Evolutionary conservation across 2,797 vertebrate genomes (phyloP).

Genomic region (Peromyscus attwateri): DNA sequence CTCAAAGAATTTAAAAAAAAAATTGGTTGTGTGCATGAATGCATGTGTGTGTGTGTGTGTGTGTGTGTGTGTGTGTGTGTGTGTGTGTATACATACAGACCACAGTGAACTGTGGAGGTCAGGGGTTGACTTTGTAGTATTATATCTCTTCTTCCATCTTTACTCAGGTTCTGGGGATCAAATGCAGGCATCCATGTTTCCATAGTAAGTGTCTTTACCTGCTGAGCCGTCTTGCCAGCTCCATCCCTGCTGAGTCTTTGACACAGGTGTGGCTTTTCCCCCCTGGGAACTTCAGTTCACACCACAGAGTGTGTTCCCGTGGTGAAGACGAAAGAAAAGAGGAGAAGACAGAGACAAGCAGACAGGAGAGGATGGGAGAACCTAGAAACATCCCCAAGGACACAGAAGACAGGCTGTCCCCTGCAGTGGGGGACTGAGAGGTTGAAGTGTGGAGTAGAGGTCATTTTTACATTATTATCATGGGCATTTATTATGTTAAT

Average conservation of each 20-base stretch:
- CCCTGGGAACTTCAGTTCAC: neutral
- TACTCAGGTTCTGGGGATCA: neutral
- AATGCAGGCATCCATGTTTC: neutral
- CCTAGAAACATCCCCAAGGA: neutral
- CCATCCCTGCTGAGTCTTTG: neutral
- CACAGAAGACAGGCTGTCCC: neutral
- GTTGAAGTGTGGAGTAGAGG: neutral
- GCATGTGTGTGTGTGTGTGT: too few relatives aligned
- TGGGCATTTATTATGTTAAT: neutral
- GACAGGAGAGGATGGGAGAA: neutral
- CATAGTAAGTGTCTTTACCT: neutral
- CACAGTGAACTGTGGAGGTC: neutral
- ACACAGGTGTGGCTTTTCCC: neutral
- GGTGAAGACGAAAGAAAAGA: neutral
- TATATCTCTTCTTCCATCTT: neutral
- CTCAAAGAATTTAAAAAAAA: neutral
- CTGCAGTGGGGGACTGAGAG: neutral
- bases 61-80: too few relatives aligned
- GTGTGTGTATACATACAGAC: too few relatives aligned
- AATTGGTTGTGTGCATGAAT: neutral
- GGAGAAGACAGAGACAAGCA: neutral
- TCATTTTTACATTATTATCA: neutral
- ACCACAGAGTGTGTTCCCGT: neutral
- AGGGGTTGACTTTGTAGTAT: neutral
- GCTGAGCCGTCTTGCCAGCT: neutral